Conservation (phyloP, 35 echinoderm and acorn worm genomes). For the Stichopus chloronotus region DNA sequence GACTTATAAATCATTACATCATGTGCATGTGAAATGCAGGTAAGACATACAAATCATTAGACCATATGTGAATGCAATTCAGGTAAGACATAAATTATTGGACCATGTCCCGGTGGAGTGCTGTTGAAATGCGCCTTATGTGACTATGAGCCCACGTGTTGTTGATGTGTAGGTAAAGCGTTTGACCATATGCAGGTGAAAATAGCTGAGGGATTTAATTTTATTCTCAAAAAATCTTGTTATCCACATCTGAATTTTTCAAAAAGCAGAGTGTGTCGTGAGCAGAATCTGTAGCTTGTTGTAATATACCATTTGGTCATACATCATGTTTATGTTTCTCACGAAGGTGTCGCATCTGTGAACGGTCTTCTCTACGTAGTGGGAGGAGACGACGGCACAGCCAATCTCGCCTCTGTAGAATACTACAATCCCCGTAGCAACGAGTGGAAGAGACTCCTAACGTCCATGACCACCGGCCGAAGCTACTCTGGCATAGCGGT, state of each 20-base stretch:
- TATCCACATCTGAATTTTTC: background rate
- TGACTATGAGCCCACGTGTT: constrained; percentile 42
- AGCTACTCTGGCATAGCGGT: constrained; percentile 94
- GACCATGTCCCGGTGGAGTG: constrained; percentile 85
- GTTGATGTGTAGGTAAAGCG: constrained; percentile 63
- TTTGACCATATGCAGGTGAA: constrained; percentile 76
- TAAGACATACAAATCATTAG: constrained; percentile 25
- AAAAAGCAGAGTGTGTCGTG: no score
- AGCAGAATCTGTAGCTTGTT: no score
- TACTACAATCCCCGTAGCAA: constrained; percentile 90
- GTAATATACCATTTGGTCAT: no score
- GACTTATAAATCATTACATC: no score
- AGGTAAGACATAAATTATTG: constrained; percentile 45
- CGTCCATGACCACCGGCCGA: constrained; percentile 89
- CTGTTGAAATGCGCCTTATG: constrained; percentile 46
- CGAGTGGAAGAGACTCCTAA: constrained; percentile 69
- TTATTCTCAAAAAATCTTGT: background rate
- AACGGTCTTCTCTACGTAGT: constrained; percentile 88
- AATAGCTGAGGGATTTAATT: background rate
- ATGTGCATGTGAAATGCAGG: constrained; percentile 91
- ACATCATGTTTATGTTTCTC: no score
- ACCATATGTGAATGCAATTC: constrained; percentile 80
- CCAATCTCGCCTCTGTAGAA: constrained; percentile 93
- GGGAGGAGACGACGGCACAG: constrained; percentile 95
- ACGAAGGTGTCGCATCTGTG: constrained; percentile 84